Conservation (phyloP, 2,888 invertebrate genomes). For the Paralinhomoeus sp. region DNA sequence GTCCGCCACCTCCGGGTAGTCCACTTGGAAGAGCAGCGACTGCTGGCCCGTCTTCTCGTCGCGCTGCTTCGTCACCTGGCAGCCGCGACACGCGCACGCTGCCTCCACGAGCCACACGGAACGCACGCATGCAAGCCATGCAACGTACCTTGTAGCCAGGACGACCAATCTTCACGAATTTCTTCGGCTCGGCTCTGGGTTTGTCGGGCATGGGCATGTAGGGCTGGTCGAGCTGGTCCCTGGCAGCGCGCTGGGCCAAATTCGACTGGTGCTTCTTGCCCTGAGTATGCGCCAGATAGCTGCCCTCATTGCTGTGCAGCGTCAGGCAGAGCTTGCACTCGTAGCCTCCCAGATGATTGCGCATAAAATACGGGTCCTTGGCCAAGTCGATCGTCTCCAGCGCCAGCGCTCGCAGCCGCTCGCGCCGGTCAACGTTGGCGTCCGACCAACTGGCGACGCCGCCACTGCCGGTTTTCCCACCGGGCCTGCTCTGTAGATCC, state of each 20-base stretch:
- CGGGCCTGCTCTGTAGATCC: conserved; percentile 97
- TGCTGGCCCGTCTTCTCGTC: conserved; percentile 87
- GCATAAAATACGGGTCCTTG: conserved; percentile 99
- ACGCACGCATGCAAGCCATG: no score
- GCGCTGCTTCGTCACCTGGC: conserved; percentile 74
- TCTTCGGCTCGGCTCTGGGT: conserved; percentile 84
- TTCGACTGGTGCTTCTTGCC: conserved; percentile 99
- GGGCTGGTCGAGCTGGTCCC: conserved; percentile 71
- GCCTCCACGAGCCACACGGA: no score
- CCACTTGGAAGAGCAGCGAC: conserved; percentile 67
- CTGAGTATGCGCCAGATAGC: conserved; percentile 27
- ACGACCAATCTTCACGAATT: conserved; percentile 96
- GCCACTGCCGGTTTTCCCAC: conserved; percentile 96
- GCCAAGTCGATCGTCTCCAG: conserved; percentile 93
- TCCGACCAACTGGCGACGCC: conserved; percentile 98
- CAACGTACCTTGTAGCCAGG: conserved; percentile 60
- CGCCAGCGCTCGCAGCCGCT: conserved; percentile 78
- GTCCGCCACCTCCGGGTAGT: conserved; percentile 37
- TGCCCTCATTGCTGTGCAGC: conserved; percentile 69
- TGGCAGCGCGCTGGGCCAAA: conserved; percentile 82
- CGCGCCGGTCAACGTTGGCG: conserved; percentile 81
- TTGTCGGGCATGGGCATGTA: conserved; percentile 34
- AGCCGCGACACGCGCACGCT: no score
- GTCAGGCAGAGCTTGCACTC: conserved; percentile 97
- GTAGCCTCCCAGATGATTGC: conserved; percentile 90